A percentile compares a stretch with the other conserved stretches of the same genome.
Evolutionary conservation across 2,113 vertebrate species (phyloP).

Genomic region (Cygnus buccinator): DNA sequence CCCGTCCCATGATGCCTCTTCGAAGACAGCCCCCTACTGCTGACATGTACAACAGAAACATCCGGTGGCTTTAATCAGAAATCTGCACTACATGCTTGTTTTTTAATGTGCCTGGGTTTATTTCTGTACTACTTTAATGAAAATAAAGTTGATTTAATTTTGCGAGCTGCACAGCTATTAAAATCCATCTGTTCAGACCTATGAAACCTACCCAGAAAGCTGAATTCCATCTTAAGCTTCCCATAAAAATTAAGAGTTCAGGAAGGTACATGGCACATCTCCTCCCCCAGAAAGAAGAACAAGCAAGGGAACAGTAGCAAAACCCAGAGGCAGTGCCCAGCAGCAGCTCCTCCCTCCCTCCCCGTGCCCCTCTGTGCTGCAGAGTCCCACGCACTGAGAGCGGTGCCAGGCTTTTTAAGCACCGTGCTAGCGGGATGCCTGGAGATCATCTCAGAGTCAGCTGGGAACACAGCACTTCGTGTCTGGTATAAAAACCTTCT

Average conservation of each 20-base stretch:
- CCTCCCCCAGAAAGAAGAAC: neutral
- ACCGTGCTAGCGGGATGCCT: neutral
- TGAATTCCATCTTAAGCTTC: slow-evolving; percentile 60
- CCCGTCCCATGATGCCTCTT: neutral
- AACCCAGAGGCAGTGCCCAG: neutral
- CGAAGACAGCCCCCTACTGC: slow-evolving; percentile 7
- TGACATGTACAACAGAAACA: slow-evolving; percentile 46
- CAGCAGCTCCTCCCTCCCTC: neutral
- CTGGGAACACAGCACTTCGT: slow-evolving; percentile 26
- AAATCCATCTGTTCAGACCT: slow-evolving; percentile 74
- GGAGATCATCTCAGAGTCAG: slow-evolving; percentile 10
- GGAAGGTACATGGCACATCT: slow-evolving; percentile 7
- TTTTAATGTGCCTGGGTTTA: slow-evolving; percentile 68
- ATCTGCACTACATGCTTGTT: slow-evolving; percentile 58
- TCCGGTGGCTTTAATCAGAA: slow-evolving; percentile 64
- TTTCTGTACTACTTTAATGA: slow-evolving; percentile 70
- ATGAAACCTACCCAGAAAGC: slow-evolving; percentile 51
- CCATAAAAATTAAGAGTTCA: slow-evolving; percentile 40
- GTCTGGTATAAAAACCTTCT: neutral
- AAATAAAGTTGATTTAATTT: slow-evolving; percentile 71
- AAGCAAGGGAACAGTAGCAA: neutral
- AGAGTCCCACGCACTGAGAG: neutral
- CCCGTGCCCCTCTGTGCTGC: neutral
- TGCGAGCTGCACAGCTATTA: slow-evolving; percentile 69
- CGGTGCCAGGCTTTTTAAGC: slow-evolving; percentile 29